Evolutionary conservation across 2,797 vertebrate genomes (phyloP), one percentile per base, ranked within the genome.

Genomic region (Hoplostethus mediterraneus): DNA sequence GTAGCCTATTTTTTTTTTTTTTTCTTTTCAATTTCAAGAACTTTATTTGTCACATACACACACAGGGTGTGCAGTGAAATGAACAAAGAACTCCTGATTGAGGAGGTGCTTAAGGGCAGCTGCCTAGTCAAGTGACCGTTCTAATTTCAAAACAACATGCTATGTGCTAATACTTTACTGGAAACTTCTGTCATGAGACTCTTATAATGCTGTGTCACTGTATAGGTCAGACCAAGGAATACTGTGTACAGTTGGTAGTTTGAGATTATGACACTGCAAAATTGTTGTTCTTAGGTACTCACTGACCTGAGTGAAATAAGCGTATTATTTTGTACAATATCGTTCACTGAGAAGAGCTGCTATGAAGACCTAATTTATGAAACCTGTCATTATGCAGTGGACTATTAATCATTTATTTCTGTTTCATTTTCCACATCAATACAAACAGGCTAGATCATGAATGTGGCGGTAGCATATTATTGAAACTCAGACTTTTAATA

Each of bases 71-170:
- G 21, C 21, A 21, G 21, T 21, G 21, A 21, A 21, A 44, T 11
- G 12, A 44, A 28, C 12, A 10, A 60, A 63, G 4, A 74, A 42
- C 67, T 70, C 63, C 67, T 73, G 61, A 78, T 83, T 75, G 42
- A 64, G 51, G 66, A 64, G 75, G 0, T 38, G 69, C 79, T 70
- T 2, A 10, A 73, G 79, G 77, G 30, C 17, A 10, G 44, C 9
- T 10, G 11, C 51, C 13, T 36, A 8, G 67, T 87, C 79, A 78
- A 21, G 65, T 73, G 84, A 79, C 75, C 53, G 16, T 31, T 63
- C 12, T 5, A 16, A 44, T 79, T 76, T 44, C 45, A 57, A 47
- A 80, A 73, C 56, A 53, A 13, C 59, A 28, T 52, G 59, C 31
- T 65, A n/a, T 85, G 79, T 69, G 54, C 71, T 36, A 75, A 85